These are phyloP conservation scores for Penaeus monodon DNA, from an alignment of 2,888 invertebrate genomes.

Conservation along the genomic window DNA sequence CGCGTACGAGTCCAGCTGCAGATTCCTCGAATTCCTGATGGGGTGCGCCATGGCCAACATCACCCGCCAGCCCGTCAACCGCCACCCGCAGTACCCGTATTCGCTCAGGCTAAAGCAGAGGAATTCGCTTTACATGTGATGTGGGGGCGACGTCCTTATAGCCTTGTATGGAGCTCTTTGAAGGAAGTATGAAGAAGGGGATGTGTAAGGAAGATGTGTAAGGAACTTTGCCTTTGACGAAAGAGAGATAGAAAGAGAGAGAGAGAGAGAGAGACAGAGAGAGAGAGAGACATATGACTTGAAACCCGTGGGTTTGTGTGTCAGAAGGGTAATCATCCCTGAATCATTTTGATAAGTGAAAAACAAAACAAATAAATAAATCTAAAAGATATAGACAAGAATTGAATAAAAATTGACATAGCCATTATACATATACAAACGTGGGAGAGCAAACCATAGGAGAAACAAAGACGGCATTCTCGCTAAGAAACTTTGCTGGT, in stretches of 20 bases:
- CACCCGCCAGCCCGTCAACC: conserved; percentile 72
- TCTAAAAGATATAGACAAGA: background rate
- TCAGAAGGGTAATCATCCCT: too few species aligned
- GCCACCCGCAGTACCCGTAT: conserved; percentile 61
- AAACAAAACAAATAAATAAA: too few species aligned
- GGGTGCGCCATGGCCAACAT: conserved; percentile 74
- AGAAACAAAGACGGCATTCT: background rate
- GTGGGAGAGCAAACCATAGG: background rate
- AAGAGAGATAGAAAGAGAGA: background rate
- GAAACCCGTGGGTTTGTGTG: too few species aligned
- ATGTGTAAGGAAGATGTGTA: background rate
- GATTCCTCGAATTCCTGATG: conserved; percentile 70
- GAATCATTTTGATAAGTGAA: too few species aligned
- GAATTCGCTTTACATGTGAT: conserved; percentile 58
- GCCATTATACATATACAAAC: background rate
- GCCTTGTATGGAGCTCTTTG: background rate
- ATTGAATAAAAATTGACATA: background rate
- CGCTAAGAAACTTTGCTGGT: background rate
- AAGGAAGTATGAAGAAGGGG: background rate
- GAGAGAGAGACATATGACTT: background rate
- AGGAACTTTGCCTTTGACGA: background rate
- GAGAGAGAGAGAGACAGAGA: background rate
- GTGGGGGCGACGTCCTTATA: background rate
- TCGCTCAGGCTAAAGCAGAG: conserved; percentile 59
- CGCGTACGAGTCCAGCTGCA: conserved; percentile 73